Conservation (phyloP, 2,888 invertebrate genomes). For the Hypercompe scribonia region DNA sequence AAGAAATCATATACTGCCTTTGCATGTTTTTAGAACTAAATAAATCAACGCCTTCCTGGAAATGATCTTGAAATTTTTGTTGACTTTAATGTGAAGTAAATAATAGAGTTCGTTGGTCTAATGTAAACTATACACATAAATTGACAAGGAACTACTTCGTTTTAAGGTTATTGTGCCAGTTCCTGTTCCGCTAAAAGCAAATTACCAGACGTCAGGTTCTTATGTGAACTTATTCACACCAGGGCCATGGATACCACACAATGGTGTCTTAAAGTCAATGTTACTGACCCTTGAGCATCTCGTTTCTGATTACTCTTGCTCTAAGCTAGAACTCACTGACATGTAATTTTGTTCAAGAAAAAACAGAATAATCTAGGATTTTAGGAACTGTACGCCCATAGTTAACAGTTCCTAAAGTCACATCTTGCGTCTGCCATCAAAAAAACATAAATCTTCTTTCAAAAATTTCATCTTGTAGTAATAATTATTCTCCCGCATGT, state of each 20-base stretch:
- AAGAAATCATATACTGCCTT: not conserved
- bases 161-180: constrained; percentile 44
- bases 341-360: not conserved
- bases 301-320: not conserved
- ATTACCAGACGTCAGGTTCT: not conserved
- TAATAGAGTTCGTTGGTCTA: not conserved
- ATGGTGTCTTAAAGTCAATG: not conserved
- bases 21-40: not conserved
- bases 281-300: not conserved
- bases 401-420: rapidly evolving
- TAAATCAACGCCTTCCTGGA: not conserved
- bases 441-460: not conserved
- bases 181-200: constrained; percentile 45
- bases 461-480: not conserved
- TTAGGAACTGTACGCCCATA: not conserved
- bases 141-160: constrained; percentile 35
- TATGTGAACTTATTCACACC: not conserved
- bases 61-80: not conserved
- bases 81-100: not conserved
- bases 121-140: constrained; percentile 11
- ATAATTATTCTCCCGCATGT: not conserved
- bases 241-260: constrained; percentile 3
- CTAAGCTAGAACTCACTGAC: not conserved
- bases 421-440: not conserved
- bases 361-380: not conserved